phyloP scores from a whole-genome alignment of 2,797 vertebrate species.

The Megaceryle alcyon region DNA sequence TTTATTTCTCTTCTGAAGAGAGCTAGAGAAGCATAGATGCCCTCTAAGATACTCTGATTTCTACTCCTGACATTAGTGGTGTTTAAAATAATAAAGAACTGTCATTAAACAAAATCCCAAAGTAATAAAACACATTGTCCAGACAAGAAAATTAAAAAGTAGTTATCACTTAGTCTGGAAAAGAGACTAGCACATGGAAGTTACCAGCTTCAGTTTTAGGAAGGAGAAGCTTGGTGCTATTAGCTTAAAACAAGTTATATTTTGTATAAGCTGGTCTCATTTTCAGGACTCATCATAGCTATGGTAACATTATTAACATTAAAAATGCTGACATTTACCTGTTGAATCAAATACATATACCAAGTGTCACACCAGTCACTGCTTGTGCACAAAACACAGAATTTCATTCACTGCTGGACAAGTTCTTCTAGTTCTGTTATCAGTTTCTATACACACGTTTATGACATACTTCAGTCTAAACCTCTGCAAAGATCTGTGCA shows the following conservation, averaged over 20 bases:
- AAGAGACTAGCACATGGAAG: neutral
- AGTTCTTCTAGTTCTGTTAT: neutral
- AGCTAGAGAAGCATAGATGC: neutral
- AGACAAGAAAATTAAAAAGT: neutral
- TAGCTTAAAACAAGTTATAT: neutral
- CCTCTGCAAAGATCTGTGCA: neutral
- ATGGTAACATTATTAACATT: neutral
- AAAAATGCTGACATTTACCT: neutral
- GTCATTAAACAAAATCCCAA: neutral
- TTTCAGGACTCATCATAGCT: neutral
- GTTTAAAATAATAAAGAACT: neutral
- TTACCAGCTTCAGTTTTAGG: neutral
- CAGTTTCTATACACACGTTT: neutral
- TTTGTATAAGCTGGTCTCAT: neutral
- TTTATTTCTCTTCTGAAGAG: neutral
- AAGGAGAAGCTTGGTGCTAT: neutral
- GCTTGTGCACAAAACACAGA: accelerated
- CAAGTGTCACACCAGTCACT: neutral
- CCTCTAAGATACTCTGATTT: neutral
- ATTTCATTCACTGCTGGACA: neutral
- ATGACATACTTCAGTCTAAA: neutral
- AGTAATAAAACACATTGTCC: neutral
- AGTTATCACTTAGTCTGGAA: neutral
- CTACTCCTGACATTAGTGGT: neutral
- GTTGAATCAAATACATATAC: neutral